Conservation (phyloP, 2,797 vertebrate species). For the Ficedula albicollis region DNA sequence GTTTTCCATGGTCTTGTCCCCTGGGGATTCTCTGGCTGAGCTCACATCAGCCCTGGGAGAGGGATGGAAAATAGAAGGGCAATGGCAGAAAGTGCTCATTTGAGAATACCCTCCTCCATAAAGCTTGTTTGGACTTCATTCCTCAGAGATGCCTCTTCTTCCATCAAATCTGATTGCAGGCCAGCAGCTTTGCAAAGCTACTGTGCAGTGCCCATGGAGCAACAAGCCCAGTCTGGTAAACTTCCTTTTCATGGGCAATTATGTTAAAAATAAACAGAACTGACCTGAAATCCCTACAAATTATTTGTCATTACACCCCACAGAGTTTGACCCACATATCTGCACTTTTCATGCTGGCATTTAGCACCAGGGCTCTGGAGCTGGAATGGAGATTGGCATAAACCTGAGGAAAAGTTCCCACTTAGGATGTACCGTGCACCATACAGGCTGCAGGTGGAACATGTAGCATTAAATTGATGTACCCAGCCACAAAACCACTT, state of each 20-base stretch:
- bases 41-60: background rate
- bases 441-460: background rate
- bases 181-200: background rate
- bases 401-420: background rate
- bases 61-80: background rate
- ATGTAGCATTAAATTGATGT: background rate
- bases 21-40: background rate
- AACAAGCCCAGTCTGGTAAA: background rate
- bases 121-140: background rate
- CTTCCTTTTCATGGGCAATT: background rate
- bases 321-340: background rate
- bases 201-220: background rate
- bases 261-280: background rate
- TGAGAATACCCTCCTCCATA: background rate
- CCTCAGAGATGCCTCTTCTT: background rate
- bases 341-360: background rate
- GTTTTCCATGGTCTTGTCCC: rapidly evolving
- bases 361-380: background rate
- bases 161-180: background rate
- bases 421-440: background rate
- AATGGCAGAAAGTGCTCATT: background rate
- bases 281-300: background rate
- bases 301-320: background rate
- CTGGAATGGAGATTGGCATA: background rate
- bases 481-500: slow-evolving; percentile 23